Evolutionary conservation across 1,140 invertebrate species (phyloP).

Genomic region (Drosophila truncata): DNA sequence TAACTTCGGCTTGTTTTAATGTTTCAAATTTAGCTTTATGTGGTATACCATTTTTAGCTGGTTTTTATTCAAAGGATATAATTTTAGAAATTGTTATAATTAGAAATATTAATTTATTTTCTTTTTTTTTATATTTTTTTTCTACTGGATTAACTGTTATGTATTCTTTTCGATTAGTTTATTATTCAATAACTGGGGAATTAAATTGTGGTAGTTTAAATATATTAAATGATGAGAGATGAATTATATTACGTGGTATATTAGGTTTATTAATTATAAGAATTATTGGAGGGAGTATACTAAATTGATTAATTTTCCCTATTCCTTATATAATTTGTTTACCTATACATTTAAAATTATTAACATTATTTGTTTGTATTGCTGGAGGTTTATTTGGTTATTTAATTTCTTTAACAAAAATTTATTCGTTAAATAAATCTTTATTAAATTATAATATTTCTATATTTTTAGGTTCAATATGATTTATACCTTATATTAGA

Average conservation of each 20-base stretch:
- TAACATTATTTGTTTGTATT: slow-evolving; percentile 85
- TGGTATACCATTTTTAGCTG: slow-evolving; percentile 88
- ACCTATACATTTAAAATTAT: slow-evolving; percentile 85
- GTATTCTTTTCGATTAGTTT: slow-evolving; percentile 87
- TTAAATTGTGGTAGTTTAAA: slow-evolving; percentile 85
- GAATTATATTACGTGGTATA: slow-evolving; percentile 86
- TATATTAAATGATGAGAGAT: slow-evolving; percentile 85
- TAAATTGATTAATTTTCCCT: slow-evolving; percentile 86
- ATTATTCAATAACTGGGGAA: slow-evolving; percentile 86
- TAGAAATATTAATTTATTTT: slow-evolving; percentile 86
- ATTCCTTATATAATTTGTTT: slow-evolving; percentile 86
- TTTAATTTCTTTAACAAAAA: slow-evolving; percentile 83
- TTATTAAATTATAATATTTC: slow-evolving; percentile 80
- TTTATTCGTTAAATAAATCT: slow-evolving; percentile 84
- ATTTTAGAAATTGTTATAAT: slow-evolving; percentile 87
- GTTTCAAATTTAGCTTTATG: slow-evolving; percentile 86
- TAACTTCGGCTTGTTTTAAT: slow-evolving; percentile 86
- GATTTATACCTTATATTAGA: slow-evolving; percentile 85
- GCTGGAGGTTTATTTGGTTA: slow-evolving; percentile 79
- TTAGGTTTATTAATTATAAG: slow-evolving; percentile 86
- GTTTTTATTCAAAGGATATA: slow-evolving; percentile 89
- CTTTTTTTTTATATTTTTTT: slow-evolving; percentile 86
- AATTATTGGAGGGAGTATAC: slow-evolving; percentile 85
- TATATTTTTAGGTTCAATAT: slow-evolving; percentile 81
- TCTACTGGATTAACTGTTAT: slow-evolving; percentile 86